A percentile compares a stretch with the other conserved stretches of the same genome.
Conservation (phyloP, 2,797 vertebrate genomes). For the Thalassophryne amazonica region DNA sequence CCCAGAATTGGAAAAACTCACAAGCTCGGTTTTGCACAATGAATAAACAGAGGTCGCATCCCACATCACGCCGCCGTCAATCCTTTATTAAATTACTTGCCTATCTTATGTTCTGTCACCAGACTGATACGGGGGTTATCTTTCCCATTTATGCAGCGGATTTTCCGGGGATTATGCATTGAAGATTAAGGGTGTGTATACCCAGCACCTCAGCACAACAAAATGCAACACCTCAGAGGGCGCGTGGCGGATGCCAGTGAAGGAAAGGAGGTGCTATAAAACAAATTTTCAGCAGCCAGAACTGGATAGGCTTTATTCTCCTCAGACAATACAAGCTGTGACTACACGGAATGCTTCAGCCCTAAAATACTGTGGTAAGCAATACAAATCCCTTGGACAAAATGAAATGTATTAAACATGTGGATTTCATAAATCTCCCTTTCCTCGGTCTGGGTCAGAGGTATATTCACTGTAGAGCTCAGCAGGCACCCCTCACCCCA, state of each 20-base stretch:
- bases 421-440: conserved; percentile 82
- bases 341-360: conserved; percentile 67
- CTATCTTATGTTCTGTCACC: conserved; percentile 74
- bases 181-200: conserved; percentile 66
- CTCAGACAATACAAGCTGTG: conserved; percentile 74
- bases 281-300: conserved; percentile 68
- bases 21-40: conserved; percentile 49
- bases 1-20: conserved; percentile 45
- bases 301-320: conserved; percentile 67
- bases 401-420: conserved; percentile 87
- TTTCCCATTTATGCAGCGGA: conserved; percentile 69
- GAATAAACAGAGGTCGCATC: conserved; percentile 65
- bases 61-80: conserved; percentile 63
- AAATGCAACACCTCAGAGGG: conserved; percentile 63
- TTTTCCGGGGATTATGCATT: conserved; percentile 75
- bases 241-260: conserved; percentile 51
- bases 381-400: conserved; percentile 81
- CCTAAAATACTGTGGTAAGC: conserved; percentile 77
- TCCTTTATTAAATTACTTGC: conserved; percentile 76
- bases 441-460: conserved; percentile 72
- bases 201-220: conserved; percentile 64
- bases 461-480: conserved; percentile 73
- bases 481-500: conserved; percentile 65
- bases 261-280: conserved; percentile 54
- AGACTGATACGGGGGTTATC: conserved; percentile 66